Base-by-base conservation (phyloP, 2,113 vertebrate genomes). In the Turdus rufiventris region DNA sequence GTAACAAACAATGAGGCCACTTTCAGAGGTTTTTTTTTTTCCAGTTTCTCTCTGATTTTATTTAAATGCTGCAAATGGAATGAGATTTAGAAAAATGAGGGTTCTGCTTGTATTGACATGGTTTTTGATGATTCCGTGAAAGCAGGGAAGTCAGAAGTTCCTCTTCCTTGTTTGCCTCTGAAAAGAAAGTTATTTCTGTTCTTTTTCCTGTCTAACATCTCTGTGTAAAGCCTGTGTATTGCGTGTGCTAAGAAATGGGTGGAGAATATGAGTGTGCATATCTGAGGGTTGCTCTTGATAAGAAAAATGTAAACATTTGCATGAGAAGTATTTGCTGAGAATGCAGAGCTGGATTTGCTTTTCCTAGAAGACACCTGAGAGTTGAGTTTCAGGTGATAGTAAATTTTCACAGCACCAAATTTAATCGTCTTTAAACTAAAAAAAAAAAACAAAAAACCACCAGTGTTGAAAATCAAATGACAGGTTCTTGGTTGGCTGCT, bases 161-260 rank as follows among this genome's bases (percentile, higher is more conserved):
- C 48, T 84, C 28, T 56, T 50, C 31, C 26, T 66, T 47, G 11
- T 20, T 83, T 56, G 3, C 4, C 26, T 61, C 25, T 73, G 28
- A 48, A 48, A 54, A 38, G 11, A 26, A 51, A 25, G 29, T 62
- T 38, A 8, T 29, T 70, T 66, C n/a, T 88, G 8, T 93, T 65
- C 12, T 58, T 34, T 38, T n/a, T 65, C 33, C 29, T 65, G 4
- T 34, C 20, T 72, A 16, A 15, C 26, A 70, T 72, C 14, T 67
- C 23, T 2, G 0, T 3, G 1, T 78, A 13, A 70, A 43, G 79
- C 53, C 47, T 42, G 8, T 3, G 1, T 61, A 23, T 13, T 1
- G 1, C 0, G 0, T 40, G 14, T 51, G 23, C 60, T 74, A 38
- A 72, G 57, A 68, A 87, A n/a, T 6, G 54, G 38, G 38, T 70